Evolutionary conservation across 2,113 vertebrate genomes (phyloP).

Genomic region (Daphoenositta chrysoptera): DNA sequence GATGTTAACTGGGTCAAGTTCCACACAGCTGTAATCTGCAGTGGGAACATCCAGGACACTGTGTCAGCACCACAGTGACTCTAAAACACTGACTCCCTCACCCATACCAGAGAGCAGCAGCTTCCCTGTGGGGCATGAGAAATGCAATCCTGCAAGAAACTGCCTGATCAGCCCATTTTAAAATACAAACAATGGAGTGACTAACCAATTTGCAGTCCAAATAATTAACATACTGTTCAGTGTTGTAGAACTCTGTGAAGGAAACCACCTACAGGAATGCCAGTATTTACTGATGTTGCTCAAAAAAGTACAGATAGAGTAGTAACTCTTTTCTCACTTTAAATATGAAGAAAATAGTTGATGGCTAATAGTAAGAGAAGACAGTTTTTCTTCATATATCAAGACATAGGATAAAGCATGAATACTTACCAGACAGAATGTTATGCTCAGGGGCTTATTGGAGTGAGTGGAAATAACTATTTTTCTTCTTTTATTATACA

Average conservation of each 20-base stretch:
- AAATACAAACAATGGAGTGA: not conserved
- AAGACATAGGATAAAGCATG: not conserved
- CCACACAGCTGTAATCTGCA: not conserved
- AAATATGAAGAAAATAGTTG: not conserved
- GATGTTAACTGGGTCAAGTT: conserved; percentile 15
- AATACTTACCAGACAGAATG: not conserved
- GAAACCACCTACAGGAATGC: not conserved
- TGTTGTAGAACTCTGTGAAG: not conserved
- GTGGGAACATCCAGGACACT: not conserved
- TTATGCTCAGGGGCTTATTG: not conserved
- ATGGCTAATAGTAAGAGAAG: not conserved
- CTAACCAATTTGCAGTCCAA: not conserved
- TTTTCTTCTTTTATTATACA: not conserved
- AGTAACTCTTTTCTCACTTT: not conserved
- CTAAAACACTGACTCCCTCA: conserved; percentile 21
- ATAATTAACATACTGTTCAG: not conserved
- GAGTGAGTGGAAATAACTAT: not conserved
- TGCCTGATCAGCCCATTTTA: not conserved
- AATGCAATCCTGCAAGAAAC: not conserved
- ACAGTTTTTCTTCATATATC: not conserved
- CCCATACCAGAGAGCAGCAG: not conserved
- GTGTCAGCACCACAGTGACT: not conserved
- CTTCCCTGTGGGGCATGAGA: not conserved
- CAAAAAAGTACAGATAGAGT: not conserved
- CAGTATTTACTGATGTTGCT: not conserved